Evolutionary conservation across 2,797 vertebrate genomes (phyloP).

Genomic region (Bradypodion pumilum): DNA sequence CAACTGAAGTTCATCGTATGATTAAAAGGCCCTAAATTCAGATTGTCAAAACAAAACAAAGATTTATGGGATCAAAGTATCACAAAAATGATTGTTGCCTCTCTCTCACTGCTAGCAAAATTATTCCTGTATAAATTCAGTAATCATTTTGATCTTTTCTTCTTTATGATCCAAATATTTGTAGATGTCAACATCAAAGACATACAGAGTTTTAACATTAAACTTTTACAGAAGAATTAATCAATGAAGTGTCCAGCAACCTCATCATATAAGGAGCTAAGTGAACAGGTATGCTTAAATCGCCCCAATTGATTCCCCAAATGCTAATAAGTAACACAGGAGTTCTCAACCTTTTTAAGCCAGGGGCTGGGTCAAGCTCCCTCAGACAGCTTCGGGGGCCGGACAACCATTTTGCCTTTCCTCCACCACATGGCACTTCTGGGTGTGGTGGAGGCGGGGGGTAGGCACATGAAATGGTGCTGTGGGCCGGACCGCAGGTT

Average conservation of each 20-base stretch:
- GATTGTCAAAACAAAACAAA: constrained; percentile 29
- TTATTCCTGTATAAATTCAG: constrained; percentile 39
- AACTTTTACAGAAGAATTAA: constrained; percentile 26
- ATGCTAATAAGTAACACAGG: constrained; percentile 47
- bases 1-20: too few species aligned
- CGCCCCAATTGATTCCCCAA: constrained; percentile 47
- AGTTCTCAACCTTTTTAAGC: too few species aligned
- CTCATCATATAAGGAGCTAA: constrained; percentile 9
- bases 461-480: too few species aligned
- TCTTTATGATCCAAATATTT: constrained; percentile 45
- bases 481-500: too few species aligned
- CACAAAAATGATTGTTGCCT: not conserved
- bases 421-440: too few species aligned
- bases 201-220: not conserved
- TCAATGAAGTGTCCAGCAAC: constrained; percentile 24
- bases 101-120: constrained; percentile 37
- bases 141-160: constrained; percentile 56
- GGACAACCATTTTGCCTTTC: too few species aligned
- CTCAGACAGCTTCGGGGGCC: too few species aligned
- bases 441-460: too few species aligned
- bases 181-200: constrained; percentile 28
- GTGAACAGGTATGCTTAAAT: constrained; percentile 17
- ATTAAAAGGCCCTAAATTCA: constrained; percentile 34
- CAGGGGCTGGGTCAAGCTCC: too few species aligned
- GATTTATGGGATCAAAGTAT: not conserved